Evolutionary conservation across 1,140 invertebrate genomes (phyloP).

Genomic region (Drosophila setifemur): DNA sequence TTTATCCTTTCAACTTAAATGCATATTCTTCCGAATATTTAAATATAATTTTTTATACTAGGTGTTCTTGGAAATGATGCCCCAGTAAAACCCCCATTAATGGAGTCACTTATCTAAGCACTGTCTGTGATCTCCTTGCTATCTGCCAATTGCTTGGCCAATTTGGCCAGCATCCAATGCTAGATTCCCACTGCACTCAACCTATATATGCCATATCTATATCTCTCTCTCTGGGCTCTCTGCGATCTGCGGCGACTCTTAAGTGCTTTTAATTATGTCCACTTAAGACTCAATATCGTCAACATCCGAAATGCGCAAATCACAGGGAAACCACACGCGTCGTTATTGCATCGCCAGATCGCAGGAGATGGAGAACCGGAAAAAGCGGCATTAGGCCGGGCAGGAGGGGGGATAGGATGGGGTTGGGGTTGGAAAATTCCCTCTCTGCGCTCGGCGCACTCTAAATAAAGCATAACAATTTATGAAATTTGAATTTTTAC

Average conservation of each 20-base stretch:
- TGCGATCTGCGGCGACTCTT: slow-evolving; percentile 48
- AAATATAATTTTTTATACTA: neutral
- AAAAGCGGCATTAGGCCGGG: too few species aligned
- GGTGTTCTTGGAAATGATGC: too few species aligned
- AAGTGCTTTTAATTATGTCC: slow-evolving; percentile 80
- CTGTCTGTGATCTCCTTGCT: slow-evolving; percentile 31
- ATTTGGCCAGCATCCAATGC: slow-evolving; percentile 62
- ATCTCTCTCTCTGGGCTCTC: slow-evolving; percentile 9
- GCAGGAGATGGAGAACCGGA: slow-evolving; percentile 20
- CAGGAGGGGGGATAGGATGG: too few species aligned
- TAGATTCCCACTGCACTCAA: slow-evolving; percentile 4
- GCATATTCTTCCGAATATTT: neutral
- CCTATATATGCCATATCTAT: neutral
- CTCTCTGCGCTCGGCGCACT: slow-evolving; percentile 39
- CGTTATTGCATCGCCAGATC: neutral
- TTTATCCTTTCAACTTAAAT: too few species aligned
- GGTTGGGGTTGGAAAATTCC: slow-evolving; percentile 4
- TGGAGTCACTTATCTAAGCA: slow-evolving; percentile 12
- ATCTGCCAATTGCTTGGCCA: slow-evolving; percentile 48
- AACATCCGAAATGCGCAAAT: slow-evolving; percentile 71
- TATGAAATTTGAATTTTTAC: slow-evolving; percentile 80
- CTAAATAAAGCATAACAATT: slow-evolving; percentile 78
- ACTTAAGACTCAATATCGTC: slow-evolving; percentile 73
- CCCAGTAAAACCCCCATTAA: neutral
- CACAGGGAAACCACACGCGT: slow-evolving; percentile 45